Conservation (phyloP, 2,888 invertebrate species). For the Epirrhoe alternata region DNA sequence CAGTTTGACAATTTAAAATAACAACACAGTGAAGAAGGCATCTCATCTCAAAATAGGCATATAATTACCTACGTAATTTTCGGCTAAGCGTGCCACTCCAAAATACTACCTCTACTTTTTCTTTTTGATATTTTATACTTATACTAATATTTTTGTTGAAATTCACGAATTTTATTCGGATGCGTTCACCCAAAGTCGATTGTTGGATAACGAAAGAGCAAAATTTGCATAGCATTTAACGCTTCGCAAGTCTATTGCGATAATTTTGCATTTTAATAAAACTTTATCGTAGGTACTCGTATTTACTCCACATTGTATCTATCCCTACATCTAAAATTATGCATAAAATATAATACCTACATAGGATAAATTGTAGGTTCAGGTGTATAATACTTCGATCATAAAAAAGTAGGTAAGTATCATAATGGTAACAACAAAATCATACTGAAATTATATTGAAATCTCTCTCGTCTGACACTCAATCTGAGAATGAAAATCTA, state of each 20-base stretch:
- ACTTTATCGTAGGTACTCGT: not conserved
- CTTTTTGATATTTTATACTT: not conserved
- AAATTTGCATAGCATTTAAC: not conserved
- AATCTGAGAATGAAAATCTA: slow-evolving; percentile 54
- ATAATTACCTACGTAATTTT: not conserved
- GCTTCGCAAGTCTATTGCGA: not conserved
- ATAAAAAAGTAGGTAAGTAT: too few relatives aligned
- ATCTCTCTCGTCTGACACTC: slow-evolving; percentile 42
- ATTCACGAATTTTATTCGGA: not conserved
- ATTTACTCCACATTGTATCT: too few relatives aligned
- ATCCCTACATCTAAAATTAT: too few relatives aligned
- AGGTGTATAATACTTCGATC: too few relatives aligned
- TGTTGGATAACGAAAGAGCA: not conserved
- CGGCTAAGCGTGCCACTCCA: not conserved
- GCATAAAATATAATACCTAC: too few relatives aligned
- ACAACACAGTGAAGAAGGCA: too few relatives aligned
- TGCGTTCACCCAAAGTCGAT: not conserved
- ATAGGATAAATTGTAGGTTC: too few relatives aligned
- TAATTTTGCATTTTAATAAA: not conserved
- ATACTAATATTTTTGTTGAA: not conserved
- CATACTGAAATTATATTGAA: not conserved
- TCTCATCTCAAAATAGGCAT: too few relatives aligned
- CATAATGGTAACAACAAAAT: too few relatives aligned
- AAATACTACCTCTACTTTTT: not conserved
- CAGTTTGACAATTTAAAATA: too few relatives aligned